These are phyloP conservation scores for Spatula versicolor DNA, from an alignment of 2,797 vertebrate genomes.

Conservation along the genomic window DNA sequence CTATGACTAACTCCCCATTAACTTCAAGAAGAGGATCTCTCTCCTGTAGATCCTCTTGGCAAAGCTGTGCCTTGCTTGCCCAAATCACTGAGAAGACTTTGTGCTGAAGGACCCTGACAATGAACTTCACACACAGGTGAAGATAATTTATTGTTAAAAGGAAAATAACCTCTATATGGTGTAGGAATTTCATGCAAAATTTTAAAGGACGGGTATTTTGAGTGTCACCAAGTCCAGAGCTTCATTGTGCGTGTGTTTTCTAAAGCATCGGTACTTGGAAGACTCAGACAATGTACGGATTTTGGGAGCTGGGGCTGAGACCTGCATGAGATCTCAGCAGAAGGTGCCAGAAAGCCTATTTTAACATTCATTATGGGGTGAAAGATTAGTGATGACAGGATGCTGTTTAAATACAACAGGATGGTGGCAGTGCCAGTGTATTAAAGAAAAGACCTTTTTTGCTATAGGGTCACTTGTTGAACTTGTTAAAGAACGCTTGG, in stretches of 20 bases:
- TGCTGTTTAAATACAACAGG: neutral
- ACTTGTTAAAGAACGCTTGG: constrained; percentile 18
- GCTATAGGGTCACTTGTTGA: constrained; percentile 13
- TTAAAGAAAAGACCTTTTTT: neutral
- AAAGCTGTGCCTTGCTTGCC: neutral
- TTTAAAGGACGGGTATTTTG: neutral
- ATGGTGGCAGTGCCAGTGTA: neutral
- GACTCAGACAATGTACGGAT: fast-evolving
- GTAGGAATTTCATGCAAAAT: neutral
- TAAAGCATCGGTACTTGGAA: neutral
- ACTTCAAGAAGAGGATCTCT: neutral
- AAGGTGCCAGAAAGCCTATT: neutral
- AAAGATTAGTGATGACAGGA: neutral
- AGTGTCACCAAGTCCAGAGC: neutral
- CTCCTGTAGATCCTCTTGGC: neutral
- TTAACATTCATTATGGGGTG: neutral
- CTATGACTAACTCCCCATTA: neutral
- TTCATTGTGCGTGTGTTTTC: neutral
- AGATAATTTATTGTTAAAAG: neutral
- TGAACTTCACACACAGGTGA: neutral
- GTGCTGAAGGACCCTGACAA: neutral
- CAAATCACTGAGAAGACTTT: neutral
- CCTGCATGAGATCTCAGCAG: neutral
- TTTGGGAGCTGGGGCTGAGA: neutral
- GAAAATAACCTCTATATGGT: neutral